Percentiles rank a stretch among this genome's conserved stretches.
phyloP scores from a whole-genome alignment of 2,113 vertebrate genomes.

The Tachycineta bicolor region DNA sequence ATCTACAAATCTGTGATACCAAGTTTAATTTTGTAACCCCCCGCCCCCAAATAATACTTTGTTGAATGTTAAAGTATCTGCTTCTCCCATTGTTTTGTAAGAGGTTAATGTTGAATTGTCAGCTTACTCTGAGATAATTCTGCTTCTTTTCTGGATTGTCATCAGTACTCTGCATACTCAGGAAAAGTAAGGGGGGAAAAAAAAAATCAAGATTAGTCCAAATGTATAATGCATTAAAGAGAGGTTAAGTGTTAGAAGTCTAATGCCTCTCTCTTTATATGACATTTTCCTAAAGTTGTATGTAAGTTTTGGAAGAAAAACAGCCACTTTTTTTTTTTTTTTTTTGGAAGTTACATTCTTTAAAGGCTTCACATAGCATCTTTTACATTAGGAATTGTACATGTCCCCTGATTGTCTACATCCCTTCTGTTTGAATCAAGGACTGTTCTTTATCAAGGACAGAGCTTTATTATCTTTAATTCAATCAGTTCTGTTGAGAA shows the following conservation, averaged over 20 bases:
- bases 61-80: background rate
- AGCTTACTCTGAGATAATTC: background rate
- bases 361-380: background rate
- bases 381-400: background rate
- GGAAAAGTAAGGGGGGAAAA: background rate
- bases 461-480: background rate
- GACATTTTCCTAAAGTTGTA: background rate
- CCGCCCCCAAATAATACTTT: background rate
- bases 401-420: background rate
- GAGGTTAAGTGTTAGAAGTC: background rate
- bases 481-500: background rate
- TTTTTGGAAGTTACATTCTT: background rate
- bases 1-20: background rate
- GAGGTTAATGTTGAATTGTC: background rate
- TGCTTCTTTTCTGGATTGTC: background rate
- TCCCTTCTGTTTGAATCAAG: background rate
- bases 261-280: background rate
- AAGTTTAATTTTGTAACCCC: background rate
- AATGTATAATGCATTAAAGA: background rate
- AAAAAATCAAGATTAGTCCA: background rate
- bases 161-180: background rate
- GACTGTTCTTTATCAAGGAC: background rate
- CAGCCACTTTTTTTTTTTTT: background rate
- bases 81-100: background rate
- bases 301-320: background rate